phyloP scores from a whole-genome alignment of 2,797 vertebrate species.

The Cheirogaleus major region DNA sequence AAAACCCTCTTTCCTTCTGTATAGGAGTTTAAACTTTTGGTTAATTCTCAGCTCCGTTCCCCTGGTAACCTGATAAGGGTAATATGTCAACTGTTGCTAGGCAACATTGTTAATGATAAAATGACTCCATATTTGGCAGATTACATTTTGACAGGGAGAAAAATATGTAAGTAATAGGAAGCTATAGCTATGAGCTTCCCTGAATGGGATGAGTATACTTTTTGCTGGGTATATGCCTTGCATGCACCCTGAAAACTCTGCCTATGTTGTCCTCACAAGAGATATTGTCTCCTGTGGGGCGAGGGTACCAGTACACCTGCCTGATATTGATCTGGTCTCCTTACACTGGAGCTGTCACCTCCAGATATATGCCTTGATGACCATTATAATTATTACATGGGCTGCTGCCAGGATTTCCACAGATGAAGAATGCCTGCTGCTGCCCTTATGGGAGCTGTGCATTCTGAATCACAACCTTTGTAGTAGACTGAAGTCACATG shows the following conservation, averaged over 20 bases:
- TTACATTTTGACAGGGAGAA: not conserved
- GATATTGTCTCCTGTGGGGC: not conserved
- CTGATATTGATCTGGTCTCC: not conserved
- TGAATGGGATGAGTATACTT: not conserved
- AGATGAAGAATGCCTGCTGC: not conserved
- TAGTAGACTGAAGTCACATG: not conserved
- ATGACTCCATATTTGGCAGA: not conserved
- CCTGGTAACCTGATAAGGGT: conserved; percentile 1
- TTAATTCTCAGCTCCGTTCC: conserved; percentile 11
- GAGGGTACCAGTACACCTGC: not conserved
- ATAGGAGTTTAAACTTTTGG: not conserved
- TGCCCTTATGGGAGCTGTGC: not conserved
- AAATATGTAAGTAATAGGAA: not conserved
- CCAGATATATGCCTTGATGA: not conserved
- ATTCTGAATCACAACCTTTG: not conserved
- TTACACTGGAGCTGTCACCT: not conserved
- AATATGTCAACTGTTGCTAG: conserved; percentile 29
- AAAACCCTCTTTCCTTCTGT: not conserved
- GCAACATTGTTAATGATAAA: conserved; percentile 18
- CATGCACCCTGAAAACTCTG: not conserved
- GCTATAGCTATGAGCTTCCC: not conserved
- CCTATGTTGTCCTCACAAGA: not conserved
- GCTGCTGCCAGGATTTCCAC: not conserved
- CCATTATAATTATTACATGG: not conserved
- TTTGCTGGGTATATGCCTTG: not conserved